A percentile compares a stretch with the other conserved stretches of the same genome.
Conservation (phyloP, 2,797 vertebrate species). For the Trichosurus vulpecula region DNA sequence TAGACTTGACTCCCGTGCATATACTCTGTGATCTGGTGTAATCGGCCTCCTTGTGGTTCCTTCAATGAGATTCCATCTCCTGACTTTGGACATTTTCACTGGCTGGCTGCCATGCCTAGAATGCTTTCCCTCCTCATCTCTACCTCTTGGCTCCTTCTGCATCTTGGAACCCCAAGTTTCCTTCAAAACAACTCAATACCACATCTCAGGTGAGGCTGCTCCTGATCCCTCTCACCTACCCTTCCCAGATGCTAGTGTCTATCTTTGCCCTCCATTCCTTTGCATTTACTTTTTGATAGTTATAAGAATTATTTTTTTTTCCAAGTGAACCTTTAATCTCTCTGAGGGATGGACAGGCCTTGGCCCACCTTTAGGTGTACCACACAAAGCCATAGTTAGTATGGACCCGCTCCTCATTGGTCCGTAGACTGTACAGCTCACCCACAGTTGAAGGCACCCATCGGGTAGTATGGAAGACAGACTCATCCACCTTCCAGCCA, state of each 20-base stretch:
- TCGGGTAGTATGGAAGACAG: slow-evolving; percentile 90
- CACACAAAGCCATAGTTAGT: slow-evolving; percentile 86
- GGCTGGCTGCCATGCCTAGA: neutral
- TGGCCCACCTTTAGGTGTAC: slow-evolving; percentile 81
- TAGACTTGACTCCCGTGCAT: neutral
- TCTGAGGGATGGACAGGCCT: accelerated
- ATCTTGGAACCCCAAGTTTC: neutral
- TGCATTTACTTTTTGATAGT: neutral
- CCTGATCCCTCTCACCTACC: neutral
- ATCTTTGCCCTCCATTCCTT: neutral
- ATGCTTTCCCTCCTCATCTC: neutral
- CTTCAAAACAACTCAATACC: neutral
- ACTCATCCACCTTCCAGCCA: slow-evolving; percentile 95
- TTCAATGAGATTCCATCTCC: neutral
- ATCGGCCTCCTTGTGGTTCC: neutral
- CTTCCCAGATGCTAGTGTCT: neutral
- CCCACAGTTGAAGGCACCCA: slow-evolving; percentile 88
- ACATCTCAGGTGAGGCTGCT: neutral
- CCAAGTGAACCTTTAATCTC: neutral
- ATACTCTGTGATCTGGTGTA: neutral
- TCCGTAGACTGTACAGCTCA: slow-evolving; percentile 90
- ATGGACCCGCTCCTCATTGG: slow-evolving; percentile 80
- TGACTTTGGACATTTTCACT: neutral
- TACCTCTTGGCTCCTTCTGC: neutral
- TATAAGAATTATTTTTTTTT: neutral